Evolutionary conservation across 2,113 vertebrate genomes (phyloP), one percentile per base, ranked within the genome.

Genomic region (Gopherus evgoodei): DNA sequence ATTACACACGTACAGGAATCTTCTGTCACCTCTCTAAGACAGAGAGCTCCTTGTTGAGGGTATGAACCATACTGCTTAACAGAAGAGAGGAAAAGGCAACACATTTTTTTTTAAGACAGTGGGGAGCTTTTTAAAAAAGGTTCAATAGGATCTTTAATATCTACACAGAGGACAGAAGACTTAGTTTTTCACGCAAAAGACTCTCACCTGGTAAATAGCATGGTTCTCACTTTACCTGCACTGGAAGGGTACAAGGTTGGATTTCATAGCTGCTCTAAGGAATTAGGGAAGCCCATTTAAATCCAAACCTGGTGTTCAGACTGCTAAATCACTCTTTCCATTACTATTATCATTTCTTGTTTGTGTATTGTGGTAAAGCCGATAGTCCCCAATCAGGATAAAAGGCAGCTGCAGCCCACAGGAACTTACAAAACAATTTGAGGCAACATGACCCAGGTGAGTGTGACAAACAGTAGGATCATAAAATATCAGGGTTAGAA

Each of bases 341-440:
- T 44, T 83, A 44, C n/a, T 89, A 83, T 22, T 31, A 35, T 78
- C 22, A 89, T 86, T 49, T 90, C 82, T 62, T 80, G 65, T 59
- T 59, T 56, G 49, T 62, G 52, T 25, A 82, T 56, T 91, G n/a
- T 35, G 50, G 92, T 10, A 76, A 91, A 87, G 65, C 87, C 86
- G 62, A 87, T 90, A 76, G 75, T 75, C 31, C 88, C 14, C 86
- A 93, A 31, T 25, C 14, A 82, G 3, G 83, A 90, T 84, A 54
- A 90, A 93, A 95, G 57, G 59, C 9, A 54, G 47, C 57, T 53
- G 57, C 42, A 88, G 22, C 6, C 81, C 75, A 56, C 21, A 78
- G 29, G 42, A 78, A 93, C 47, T 65, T 42, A 0, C 1, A 56
- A 69, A 56, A 4, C 53, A n/a, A 91, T 89, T 62, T 16, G 85